A percentile compares a stretch with the other conserved stretches of the same genome.
Conservation (phyloP, 2,888 invertebrate species). For the Pycnomerus fuliginosus region DNA sequence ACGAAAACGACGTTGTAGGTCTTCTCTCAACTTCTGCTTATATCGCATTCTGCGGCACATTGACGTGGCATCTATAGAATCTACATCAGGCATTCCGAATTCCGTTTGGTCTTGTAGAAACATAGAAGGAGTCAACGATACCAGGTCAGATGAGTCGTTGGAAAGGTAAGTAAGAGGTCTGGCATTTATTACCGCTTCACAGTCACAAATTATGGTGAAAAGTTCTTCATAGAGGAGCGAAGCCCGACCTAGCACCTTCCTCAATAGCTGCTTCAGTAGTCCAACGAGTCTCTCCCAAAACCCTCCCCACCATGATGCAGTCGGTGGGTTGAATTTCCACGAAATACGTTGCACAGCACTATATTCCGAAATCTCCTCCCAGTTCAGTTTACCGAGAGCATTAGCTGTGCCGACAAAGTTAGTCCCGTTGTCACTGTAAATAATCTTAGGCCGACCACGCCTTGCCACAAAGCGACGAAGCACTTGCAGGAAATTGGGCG, state of each 20-base stretch:
- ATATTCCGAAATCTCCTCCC: too few relatives aligned
- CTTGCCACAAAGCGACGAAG: too few relatives aligned
- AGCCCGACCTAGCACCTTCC: not conserved
- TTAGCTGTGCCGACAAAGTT: too few relatives aligned
- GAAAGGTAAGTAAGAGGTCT: not conserved
- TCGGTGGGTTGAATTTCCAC: not conserved
- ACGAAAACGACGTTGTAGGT: slow-evolving; percentile 28
- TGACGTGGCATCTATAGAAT: slow-evolving; percentile 13
- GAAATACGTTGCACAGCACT: too few relatives aligned
- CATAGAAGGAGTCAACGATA: slow-evolving; percentile 30
- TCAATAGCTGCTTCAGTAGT: not conserved
- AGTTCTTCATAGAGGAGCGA: not conserved
- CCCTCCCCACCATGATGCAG: not conserved
- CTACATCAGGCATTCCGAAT: slow-evolving; percentile 22
- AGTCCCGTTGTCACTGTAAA: too few relatives aligned
- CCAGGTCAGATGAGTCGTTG: slow-evolving; percentile 16
- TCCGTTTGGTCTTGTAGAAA: slow-evolving; percentile 28
- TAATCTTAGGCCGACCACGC: too few relatives aligned
- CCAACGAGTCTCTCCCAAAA: not conserved
- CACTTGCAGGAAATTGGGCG: not conserved
- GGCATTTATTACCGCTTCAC: not conserved
- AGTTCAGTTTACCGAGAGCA: too few relatives aligned
- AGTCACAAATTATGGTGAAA: not conserved
- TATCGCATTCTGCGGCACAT: slow-evolving; percentile 18
- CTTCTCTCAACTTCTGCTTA: slow-evolving; percentile 19